phyloP scores from a whole-genome alignment of 2,113 vertebrate genomes.

The Pseudopodoces humilis region DNA sequence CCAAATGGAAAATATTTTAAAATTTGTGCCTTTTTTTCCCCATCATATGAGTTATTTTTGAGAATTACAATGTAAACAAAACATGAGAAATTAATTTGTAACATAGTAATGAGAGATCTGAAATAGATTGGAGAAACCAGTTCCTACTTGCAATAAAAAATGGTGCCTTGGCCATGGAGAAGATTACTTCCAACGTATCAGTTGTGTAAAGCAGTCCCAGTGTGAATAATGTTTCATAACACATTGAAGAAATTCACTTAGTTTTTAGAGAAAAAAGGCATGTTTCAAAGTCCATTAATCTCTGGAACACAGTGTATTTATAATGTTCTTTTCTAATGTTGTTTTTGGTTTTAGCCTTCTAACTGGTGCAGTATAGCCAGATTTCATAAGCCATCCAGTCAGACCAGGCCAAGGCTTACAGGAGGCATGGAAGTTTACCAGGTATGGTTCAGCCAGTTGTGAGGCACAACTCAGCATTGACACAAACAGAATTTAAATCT shows the following conservation, averaged over 20 bases:
- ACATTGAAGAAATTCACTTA: not conserved
- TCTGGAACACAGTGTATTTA: not conserved
- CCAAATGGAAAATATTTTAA: not conserved
- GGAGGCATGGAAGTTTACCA: not conserved
- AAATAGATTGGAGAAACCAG: not conserved
- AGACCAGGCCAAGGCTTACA: not conserved
- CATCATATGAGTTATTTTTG: not conserved
- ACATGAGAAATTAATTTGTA: not conserved
- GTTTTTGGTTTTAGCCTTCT: not conserved
- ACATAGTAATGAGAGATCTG: not conserved
- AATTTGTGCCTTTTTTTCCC: not conserved
- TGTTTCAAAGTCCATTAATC: not conserved
- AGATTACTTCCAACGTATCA: not conserved
- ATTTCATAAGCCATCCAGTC: not conserved
- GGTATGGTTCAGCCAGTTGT: not conserved
- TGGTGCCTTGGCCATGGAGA: rapidly evolving
- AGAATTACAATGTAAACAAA: not conserved
- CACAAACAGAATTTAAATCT: not conserved
- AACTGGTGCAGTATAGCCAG: not conserved
- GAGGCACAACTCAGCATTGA: not conserved
- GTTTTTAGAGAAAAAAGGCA: not conserved
- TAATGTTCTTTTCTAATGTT: not conserved
- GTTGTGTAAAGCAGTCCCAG: not conserved
- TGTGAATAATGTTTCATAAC: not conserved
- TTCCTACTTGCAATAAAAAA: not conserved